Percentiles rank a stretch among this genome's conserved stretches.
These are phyloP conservation scores for Dynastes grantii DNA, from an alignment of 2,888 invertebrate species.

Conservation along the genomic window DNA sequence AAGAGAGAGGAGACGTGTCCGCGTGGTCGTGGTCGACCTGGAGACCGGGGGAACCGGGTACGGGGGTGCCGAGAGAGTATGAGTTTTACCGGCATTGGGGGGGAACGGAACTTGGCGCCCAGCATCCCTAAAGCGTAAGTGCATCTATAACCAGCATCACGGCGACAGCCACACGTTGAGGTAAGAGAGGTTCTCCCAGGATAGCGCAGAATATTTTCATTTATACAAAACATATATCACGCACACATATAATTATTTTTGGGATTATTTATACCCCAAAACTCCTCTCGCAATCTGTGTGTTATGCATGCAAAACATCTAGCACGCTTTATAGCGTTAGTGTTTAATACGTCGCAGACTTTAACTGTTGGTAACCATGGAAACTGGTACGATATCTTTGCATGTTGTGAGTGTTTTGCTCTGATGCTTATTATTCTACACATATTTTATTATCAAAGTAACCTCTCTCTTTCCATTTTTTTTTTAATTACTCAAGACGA, in stretches of 20 bases:
- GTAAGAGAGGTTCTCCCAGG: slow-evolving; percentile 58
- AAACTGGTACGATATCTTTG: slow-evolving; percentile 54
- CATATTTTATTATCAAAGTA: slow-evolving; percentile 51
- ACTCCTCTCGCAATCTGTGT: slow-evolving; percentile 33
- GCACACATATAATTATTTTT: slow-evolving; percentile 54
- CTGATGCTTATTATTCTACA: slow-evolving; percentile 39
- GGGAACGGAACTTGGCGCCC: slow-evolving; percentile 60
- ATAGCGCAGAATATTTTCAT: slow-evolving; percentile 54
- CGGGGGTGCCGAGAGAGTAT: slow-evolving; percentile 36
- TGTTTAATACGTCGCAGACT: slow-evolving; percentile 21
- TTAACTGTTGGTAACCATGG: slow-evolving; percentile 57
- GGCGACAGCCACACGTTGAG: slow-evolving; percentile 57
- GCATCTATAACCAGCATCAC: slow-evolving; percentile 60
- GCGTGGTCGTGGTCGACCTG: not conserved
- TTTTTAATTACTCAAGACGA: not conserved
- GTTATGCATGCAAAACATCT: slow-evolving; percentile 58
- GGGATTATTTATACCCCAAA: slow-evolving; percentile 53
- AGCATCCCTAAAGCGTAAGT: slow-evolving; percentile 61
- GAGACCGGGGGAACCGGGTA: slow-evolving; percentile 38
- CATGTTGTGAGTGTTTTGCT: slow-evolving; percentile 52
- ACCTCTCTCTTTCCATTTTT: slow-evolving; percentile 45
- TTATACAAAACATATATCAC: not conserved
- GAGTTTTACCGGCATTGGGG: slow-evolving; percentile 22
- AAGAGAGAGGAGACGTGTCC: too few species aligned
- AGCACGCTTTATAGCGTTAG: slow-evolving; percentile 51